These are phyloP conservation scores for Apis laboriosa DNA, from an alignment of 1,140 invertebrate genomes.

Conservation along the genomic window DNA sequence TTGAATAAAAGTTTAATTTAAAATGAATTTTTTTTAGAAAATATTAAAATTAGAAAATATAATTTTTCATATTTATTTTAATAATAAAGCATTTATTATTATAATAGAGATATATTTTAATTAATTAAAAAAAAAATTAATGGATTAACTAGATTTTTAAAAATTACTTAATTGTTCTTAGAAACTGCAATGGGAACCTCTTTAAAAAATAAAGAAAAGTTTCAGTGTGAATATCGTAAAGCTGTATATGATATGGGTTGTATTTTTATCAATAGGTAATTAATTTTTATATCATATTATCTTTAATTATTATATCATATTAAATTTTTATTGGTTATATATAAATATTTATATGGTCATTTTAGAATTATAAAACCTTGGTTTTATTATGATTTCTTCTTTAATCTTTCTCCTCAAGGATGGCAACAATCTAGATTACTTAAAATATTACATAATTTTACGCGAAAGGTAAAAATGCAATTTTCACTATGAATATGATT, in stretches of 20 bases:
- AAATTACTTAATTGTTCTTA: slow-evolving; percentile 66
- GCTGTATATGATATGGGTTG: slow-evolving; percentile 76
- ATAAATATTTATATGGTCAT: neutral
- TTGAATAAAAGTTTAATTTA: too few relatives aligned
- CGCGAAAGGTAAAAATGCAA: slow-evolving; percentile 80
- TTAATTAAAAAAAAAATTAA: too few relatives aligned
- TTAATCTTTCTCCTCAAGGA: slow-evolving; percentile 77
- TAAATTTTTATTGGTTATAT: neutral
- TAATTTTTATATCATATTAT: neutral
- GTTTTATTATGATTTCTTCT: slow-evolving; percentile 82
- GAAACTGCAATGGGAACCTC: slow-evolving; percentile 92
- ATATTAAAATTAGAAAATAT: too few relatives aligned
- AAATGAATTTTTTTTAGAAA: too few relatives aligned
- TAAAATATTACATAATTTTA: slow-evolving; percentile 86
- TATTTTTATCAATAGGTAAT: slow-evolving; percentile 58
- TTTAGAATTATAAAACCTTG: slow-evolving; percentile 83
- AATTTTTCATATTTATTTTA: too few relatives aligned
- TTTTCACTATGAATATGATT: too few relatives aligned
- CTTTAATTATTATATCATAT: neutral
- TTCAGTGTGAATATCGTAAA: slow-evolving; percentile 84
- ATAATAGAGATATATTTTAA: too few relatives aligned
- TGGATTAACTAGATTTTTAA: too few relatives aligned
- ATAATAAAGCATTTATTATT: too few relatives aligned
- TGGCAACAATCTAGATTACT: slow-evolving; percentile 82
- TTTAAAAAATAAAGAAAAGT: slow-evolving; percentile 83